Evolutionary conservation across 2,797 vertebrate genomes (phyloP).

Genomic region (Melanogrammus aeglefinus): DNA sequence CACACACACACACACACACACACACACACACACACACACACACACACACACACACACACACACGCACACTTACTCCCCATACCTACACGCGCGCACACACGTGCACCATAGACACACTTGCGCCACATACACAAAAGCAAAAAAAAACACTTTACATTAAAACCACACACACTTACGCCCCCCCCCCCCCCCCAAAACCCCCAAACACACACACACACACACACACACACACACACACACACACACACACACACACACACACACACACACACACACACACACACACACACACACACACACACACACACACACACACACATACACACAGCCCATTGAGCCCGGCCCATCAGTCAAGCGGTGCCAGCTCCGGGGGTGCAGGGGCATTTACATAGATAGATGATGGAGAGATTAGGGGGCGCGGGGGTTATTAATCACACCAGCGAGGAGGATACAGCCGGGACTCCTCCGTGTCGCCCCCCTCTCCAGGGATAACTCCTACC

Average conservation of each 20-base stretch:
- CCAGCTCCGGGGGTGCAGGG: constrained; percentile 65
- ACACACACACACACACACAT: constrained; percentile 31
- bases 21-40: no score
- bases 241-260: no score
- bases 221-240: no score
- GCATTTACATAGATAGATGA: constrained; percentile 79
- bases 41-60: no score
- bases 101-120: neutral
- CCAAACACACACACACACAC: no score
- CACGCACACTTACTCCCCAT: no score
- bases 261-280: no score
- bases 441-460: constrained; percentile 59
- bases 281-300: neutral
- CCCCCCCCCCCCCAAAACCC: no score
- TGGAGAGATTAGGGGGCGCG: constrained; percentile 73
- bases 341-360: constrained; percentile 70
- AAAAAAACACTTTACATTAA: neutral
- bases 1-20: no score
- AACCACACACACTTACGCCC: neutral
- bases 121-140: constrained; percentile 6
- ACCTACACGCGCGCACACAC: neutral
- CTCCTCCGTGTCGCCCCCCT: constrained; percentile 61
- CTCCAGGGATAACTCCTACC: constrained; percentile 62
- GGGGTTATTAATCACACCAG: constrained; percentile 74
- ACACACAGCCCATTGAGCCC: constrained; percentile 34